These are phyloP conservation scores for Ceratitis capitata DNA, from an alignment of 1,140 invertebrate species.

Conservation along the genomic window DNA sequence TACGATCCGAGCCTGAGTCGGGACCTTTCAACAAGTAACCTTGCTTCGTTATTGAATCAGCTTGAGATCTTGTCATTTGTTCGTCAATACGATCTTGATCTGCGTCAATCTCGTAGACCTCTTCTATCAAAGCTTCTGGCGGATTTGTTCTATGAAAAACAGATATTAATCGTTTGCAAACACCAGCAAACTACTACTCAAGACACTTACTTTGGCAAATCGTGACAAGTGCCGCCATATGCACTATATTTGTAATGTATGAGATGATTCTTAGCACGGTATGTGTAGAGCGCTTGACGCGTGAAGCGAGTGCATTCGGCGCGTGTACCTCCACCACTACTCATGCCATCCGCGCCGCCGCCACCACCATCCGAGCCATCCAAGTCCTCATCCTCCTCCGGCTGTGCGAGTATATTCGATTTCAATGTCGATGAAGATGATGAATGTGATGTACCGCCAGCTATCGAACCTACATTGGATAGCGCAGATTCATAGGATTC, in stretches of 20 bases:
- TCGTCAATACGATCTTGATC: slow-evolving; percentile 85
- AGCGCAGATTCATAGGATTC: slow-evolving; percentile 57
- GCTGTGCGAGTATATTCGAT: slow-evolving; percentile 56
- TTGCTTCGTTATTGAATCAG: slow-evolving; percentile 84
- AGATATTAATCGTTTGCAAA: too few species aligned
- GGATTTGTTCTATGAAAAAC: slow-evolving; percentile 52
- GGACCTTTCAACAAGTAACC: slow-evolving; percentile 91
- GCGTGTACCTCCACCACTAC: slow-evolving; percentile 14
- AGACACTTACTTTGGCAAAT: slow-evolving; percentile 80
- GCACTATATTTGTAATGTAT: slow-evolving; percentile 88
- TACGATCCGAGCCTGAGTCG: slow-evolving; percentile 82
- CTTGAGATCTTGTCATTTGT: slow-evolving; percentile 72
- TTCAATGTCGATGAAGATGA: slow-evolving; percentile 52
- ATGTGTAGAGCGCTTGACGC: slow-evolving; percentile 86
- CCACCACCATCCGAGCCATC: slow-evolving; percentile 49
- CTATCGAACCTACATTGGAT: slow-evolving; percentile 22
- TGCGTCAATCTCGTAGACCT: slow-evolving; percentile 87
- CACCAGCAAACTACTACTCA: not conserved
- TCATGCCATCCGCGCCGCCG: slow-evolving; percentile 40
- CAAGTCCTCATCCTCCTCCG: slow-evolving; percentile 51
- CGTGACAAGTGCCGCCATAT: slow-evolving; percentile 85
- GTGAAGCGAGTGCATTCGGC: slow-evolving; percentile 77
- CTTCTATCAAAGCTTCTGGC: slow-evolving; percentile 76
- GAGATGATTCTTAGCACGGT: slow-evolving; percentile 86
- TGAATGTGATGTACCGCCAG: not conserved